Evolutionary conservation across 2,113 vertebrate species (phyloP).

Genomic region (Procavia capensis): DNA sequence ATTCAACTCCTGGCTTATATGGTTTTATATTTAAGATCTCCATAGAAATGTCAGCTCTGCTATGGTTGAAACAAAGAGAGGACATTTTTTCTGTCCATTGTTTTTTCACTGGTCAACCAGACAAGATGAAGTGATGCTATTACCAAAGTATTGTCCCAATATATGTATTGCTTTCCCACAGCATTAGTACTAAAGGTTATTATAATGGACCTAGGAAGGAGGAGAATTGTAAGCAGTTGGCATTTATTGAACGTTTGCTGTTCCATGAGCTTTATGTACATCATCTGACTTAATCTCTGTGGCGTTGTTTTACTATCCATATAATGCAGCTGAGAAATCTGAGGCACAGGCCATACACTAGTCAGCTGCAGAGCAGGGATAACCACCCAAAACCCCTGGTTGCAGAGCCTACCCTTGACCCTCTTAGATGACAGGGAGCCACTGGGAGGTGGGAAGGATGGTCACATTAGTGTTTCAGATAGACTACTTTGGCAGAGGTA

Average conservation of each 20-base stretch:
- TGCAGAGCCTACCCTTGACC: not conserved
- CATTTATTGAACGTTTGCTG: not conserved
- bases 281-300: not conserved
- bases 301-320: not conserved
- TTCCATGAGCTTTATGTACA: not conserved
- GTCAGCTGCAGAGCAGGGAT: not conserved
- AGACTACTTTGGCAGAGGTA: not conserved
- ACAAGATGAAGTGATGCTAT: not conserved
- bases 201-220: not conserved
- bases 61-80: not conserved
- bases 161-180: fast-evolving
- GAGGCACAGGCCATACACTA: not conserved
- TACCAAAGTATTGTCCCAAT: not conserved
- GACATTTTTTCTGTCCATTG: not conserved
- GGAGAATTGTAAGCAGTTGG: not conserved
- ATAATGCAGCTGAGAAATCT: not conserved
- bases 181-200: not conserved
- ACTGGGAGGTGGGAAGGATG: not conserved
- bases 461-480: not conserved
- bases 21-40: not conserved
- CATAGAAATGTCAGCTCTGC: not conserved
- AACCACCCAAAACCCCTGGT: not conserved
- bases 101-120: not conserved
- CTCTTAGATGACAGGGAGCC: not conserved
- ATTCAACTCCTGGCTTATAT: not conserved